These are phyloP conservation scores for Habropoda laboriosa DNA, from an alignment of 1,140 invertebrate species.

Conservation along the genomic window DNA sequence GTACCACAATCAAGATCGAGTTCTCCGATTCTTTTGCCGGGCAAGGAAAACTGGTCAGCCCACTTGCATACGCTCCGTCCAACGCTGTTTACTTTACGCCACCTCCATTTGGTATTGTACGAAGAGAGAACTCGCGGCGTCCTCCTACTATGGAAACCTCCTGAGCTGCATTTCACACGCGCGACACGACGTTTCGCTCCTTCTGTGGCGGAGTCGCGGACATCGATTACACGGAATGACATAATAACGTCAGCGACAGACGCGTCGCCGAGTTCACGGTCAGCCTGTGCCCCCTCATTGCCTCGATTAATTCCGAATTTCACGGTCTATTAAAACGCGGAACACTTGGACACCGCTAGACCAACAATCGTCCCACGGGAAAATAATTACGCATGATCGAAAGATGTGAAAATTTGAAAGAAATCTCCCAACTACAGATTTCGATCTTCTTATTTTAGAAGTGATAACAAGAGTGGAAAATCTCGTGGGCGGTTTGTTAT, in stretches of 20 bases:
- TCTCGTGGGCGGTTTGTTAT: too few relatives aligned
- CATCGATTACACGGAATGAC: constrained; percentile 41
- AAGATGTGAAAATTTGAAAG: too few relatives aligned
- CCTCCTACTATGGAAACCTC: not conserved
- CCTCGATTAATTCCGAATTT: constrained; percentile 23
- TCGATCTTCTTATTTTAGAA: too few relatives aligned
- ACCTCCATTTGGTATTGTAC: not conserved
- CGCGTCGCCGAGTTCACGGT: constrained; percentile 29
- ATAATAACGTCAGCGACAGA: constrained; percentile 35
- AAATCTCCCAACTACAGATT: too few relatives aligned
- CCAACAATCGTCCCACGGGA: not conserved
- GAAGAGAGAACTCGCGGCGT: too few relatives aligned
- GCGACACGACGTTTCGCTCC: not conserved
- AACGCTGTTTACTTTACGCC: not conserved
- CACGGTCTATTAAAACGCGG: not conserved
- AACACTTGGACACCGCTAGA: too few relatives aligned
- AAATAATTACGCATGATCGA: too few relatives aligned
- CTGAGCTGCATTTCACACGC: not conserved
- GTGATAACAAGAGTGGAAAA: too few relatives aligned
- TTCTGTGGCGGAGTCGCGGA: not conserved
- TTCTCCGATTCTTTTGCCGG: not conserved
- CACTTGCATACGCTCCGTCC: not conserved
- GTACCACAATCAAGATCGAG: not conserved
- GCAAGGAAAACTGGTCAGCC: constrained; percentile 28
- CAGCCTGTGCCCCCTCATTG: not conserved